Evolutionary conservation across 2,113 vertebrate genomes (phyloP), one percentile per base, ranked within the genome.

Genomic region (Elgaria multicarinata): DNA sequence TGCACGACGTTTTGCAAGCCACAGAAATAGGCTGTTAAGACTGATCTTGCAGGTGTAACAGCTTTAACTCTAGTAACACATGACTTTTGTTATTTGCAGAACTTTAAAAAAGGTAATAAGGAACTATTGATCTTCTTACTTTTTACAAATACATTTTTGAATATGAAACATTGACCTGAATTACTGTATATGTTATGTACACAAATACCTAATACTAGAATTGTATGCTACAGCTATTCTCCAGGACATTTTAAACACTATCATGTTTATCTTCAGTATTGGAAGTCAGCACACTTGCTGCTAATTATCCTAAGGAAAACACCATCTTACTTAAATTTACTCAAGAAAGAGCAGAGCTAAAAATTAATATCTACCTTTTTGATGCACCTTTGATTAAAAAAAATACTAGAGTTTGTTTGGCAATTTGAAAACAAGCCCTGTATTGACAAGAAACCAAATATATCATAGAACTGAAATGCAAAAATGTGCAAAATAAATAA

Each of bases 131-230:
- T 95, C 77, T 90, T 92, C 75, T 95, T 96, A 97, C 95, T 95
- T 94, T 97, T 96, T 97, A 97, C 97, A 98, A 96, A 97, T 97
- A 97, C 97, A 97, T 97, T 97, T 96, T 96, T 97, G 94, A 94
- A 96, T 95, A 95, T 93, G 97, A 97, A 97, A 97, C 94, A 96
- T 93, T 94, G 96, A 95, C 92, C 96, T 96, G 96, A 96, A 96
- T 96, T 94, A 96, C 83, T 94, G 82, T 92, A 93, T 96, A 93
- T 80, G 75, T 93, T 93, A 95, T 96, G 90, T 94, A 97, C 91
- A 95, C 80, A 82, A 92, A 93, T 95, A 95, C 83, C 94, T 97
- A 96, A 92, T 89, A 93, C 94, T 93, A 96, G 91, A 72, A 87
- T 89, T 92, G 92, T 93, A 93, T 78, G 93, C 95, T 95, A 96